Evolutionary conservation across 2,888 invertebrate genomes (phyloP).

Genomic region (Caenorhabditis auriculariae): DNA sequence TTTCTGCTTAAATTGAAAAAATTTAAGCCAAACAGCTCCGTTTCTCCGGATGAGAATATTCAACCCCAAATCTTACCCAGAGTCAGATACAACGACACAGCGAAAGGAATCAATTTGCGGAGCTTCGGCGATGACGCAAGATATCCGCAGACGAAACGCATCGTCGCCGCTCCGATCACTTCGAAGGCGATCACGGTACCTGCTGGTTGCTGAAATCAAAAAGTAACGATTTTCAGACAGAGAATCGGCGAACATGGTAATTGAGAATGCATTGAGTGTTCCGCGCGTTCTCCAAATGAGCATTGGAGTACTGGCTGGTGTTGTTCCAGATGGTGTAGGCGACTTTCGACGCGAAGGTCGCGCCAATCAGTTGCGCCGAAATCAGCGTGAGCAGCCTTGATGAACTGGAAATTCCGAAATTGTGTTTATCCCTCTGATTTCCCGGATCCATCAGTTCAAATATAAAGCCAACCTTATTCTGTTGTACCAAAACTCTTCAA

Average conservation of each 20-base stretch:
- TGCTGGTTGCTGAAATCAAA: conserved; percentile 28
- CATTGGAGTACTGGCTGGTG: conserved; percentile 37
- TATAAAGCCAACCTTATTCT: conserved; percentile 25
- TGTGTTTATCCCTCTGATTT: too few relatives aligned
- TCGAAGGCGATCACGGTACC: conserved; percentile 42
- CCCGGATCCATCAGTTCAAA: too few relatives aligned
- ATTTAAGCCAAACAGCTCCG: neutral
- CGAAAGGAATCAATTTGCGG: conserved; percentile 34
- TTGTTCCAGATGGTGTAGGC: conserved; percentile 55
- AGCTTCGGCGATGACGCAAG: conserved; percentile 21
- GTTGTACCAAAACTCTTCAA: conserved; percentile 41
- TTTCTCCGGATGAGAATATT: too few relatives aligned
- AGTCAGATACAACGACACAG: conserved; percentile 38
- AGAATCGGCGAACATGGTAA: conserved; percentile 43
- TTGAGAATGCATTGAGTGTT: conserved; percentile 43
- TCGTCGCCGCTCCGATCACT: conserved; percentile 38
- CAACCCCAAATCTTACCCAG: conserved; percentile 39
- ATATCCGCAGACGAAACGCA: conserved; percentile 33
- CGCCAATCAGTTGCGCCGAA: conserved; percentile 50
- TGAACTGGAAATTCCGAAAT: conserved; percentile 28
- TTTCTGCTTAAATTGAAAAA: neutral
- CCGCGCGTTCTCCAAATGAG: conserved; percentile 40
- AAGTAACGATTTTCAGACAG: neutral
- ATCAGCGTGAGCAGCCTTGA: conserved; percentile 41
- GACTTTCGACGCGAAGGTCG: conserved; percentile 44